Base-by-base conservation (phyloP, 2,797 vertebrate genomes). In the Pipistrellus pygmaeus region DNA sequence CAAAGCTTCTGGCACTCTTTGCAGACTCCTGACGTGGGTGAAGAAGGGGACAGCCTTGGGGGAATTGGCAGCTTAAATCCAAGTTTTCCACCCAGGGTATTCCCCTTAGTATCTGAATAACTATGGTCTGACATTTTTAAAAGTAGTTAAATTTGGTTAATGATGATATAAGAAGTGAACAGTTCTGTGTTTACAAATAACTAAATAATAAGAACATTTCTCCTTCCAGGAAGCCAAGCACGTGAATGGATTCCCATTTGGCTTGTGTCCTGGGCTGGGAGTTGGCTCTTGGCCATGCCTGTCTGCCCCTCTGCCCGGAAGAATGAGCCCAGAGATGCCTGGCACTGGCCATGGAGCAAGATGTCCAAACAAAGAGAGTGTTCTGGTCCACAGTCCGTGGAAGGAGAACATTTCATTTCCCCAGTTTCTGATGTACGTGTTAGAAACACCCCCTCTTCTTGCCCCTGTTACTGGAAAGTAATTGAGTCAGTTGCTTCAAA, bases 401-500 rank as follows among this genome's bases (percentile, higher is more conserved):
- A 72, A 23, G 21, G 71, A 95, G 87, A 85, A 44, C 35, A 8
- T 41, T 71, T 69, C 48, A 27, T 73, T 53, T 53, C 60, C 73
- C 69, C 18, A 0, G 44, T 64, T 69, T 87, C 72, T 57, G 48
- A 25, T 20, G 30, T 21, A 4, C 38, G 3, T 23, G 11, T 53
- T 64, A 72, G 88, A 78, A 77, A 76, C 32, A 21, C 60, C 35
- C 27, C 32, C 44, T n/a, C 18, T 25, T 25, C 27, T 6, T 53
- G 13, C 12, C 62, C 72, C 68, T 30, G 30, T 76, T 86, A 68
- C 25, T 21, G 75, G 60, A 51, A 96, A 92, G 88, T 64, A 80
- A 95, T 10, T 32, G 82, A 97, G 90, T 90, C 88, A 48, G 90
- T 90, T 77, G 64, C 92, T 93, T 90, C 95, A 88, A 71, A 83